Base-by-base conservation (phyloP, 2,113 vertebrate genomes). In the Chaetodon auriga region DNA sequence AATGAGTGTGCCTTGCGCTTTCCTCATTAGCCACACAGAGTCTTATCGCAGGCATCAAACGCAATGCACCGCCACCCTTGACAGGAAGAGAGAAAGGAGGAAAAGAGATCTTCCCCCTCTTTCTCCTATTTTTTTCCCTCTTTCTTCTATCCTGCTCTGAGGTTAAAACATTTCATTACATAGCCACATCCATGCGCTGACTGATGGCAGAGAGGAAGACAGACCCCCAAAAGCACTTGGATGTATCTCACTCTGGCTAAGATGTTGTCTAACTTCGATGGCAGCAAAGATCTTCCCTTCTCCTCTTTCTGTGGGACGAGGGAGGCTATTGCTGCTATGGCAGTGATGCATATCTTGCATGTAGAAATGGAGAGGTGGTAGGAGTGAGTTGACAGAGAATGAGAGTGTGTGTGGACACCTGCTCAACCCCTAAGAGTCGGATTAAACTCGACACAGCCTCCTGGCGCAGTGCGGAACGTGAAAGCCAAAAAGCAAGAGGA, bases 31-130 rank as follows among this genome's bases (percentile, higher is more conserved):
- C 89, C 91, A 85, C 90, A 90, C 89, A 53, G 80, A 87, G 86
- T 88, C 91, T 93, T 93, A 92, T 95, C 82, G 82, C 87, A 83
- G 89, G 93, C 92, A 93, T 95, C 93, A 94, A 95, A 95, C 75
- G 87, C 89, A 66, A 87, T 76, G 82, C 87, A 83, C 86, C 77
- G 62, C 84, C 80, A 76, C 81, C 90, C 82, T 75, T 89, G 91
- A 93, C 90, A 92, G 87, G 83, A 80, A 73, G 81, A 78, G 68
- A 82, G 79, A 68, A 83, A 79, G 54, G 49, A 87, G 75, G 83
- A 64, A 68, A 23, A 71, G 68, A 78, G 49, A 80, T 87, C 46
- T 45, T 54, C 43, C 36, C 19, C 46, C 66, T 77, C 68, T 46
- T 69, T 64, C 38, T 38, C 15, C 51, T 48, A 0, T 68, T 55